Percentiles rank a stretch among this genome's conserved stretches.
Conservation (phyloP, 2,113 vertebrate genomes). For the Neotoma lepida region DNA sequence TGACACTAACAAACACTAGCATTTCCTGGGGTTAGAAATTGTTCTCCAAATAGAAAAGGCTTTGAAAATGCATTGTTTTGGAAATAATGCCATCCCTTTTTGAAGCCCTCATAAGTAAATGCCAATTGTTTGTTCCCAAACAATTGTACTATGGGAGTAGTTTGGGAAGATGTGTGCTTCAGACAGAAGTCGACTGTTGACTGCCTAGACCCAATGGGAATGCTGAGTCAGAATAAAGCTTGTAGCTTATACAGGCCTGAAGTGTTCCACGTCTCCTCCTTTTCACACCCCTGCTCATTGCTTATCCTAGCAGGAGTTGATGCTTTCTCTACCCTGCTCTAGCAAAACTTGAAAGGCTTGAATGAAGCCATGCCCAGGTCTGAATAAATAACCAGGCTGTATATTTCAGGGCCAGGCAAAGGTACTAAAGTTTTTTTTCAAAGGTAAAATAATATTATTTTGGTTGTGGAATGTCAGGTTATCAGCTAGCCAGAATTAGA, state of each 20-base stretch:
- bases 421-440: neutral
- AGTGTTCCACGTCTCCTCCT: neutral
- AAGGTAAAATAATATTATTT: neutral
- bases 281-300: fast-evolving
- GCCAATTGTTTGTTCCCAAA: neutral
- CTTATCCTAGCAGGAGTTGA: neutral
- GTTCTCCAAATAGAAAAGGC: neutral
- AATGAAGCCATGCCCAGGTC: neutral
- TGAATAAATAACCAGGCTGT: neutral
- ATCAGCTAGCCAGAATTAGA: neutral
- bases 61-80: slow-evolving; percentile 1
- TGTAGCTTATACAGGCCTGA: neutral
- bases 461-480: neutral
- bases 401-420: neutral
- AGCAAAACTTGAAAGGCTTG: neutral
- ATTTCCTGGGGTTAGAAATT: slow-evolving; percentile 14
- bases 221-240: neutral
- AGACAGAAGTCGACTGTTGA: neutral
- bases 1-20: neutral
- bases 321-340: neutral
- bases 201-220: neutral
- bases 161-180: neutral
- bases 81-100: neutral
- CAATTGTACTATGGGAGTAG: neutral
- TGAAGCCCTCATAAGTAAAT: neutral